Evolutionary conservation across 2,113 vertebrate genomes (phyloP).

Genomic region (Lophotis ruficrista): DNA sequence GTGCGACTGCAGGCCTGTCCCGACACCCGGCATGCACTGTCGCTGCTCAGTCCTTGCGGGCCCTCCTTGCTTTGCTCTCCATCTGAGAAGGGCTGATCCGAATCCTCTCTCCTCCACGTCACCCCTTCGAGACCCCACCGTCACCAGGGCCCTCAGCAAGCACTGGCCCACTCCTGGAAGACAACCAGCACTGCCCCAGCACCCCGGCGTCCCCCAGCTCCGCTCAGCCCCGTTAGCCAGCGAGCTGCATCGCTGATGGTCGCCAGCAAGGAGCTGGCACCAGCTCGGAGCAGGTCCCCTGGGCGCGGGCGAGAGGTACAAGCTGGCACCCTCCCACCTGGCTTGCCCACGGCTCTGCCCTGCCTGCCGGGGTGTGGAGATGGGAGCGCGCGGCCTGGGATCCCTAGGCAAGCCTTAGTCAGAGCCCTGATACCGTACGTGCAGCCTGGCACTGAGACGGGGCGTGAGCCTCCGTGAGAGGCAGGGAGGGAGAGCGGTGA

Average conservation of each 20-base stretch:
- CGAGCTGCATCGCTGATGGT: accelerated
- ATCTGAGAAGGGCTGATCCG: not conserved
- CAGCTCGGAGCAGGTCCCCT: accelerated
- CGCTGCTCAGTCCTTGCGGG: not conserved
- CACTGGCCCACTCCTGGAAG: not conserved
- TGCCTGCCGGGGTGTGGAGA: not conserved
- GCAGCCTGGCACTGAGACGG: not conserved
- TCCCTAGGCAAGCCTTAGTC: not conserved
- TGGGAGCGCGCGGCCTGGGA: not conserved
- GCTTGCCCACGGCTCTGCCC: not conserved
- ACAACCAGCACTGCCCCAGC: not conserved
- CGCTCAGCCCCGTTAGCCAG: accelerated
- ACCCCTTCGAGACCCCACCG: accelerated
- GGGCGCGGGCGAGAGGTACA: not conserved
- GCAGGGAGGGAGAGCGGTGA: not conserved
- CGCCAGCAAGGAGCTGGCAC: not conserved
- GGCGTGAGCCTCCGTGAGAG: not conserved
- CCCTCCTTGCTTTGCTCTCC: not conserved
- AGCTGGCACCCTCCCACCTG: not conserved
- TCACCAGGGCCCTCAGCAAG: not conserved
- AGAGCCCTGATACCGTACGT: not conserved
- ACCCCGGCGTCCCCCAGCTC: not conserved
- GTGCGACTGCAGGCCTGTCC: not conserved
- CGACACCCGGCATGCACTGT: accelerated
- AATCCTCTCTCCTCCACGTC: not conserved